These are phyloP conservation scores for Rhizoglyphus robini DNA, from an alignment of 1,140 invertebrate genomes.

Conservation along the genomic window DNA sequence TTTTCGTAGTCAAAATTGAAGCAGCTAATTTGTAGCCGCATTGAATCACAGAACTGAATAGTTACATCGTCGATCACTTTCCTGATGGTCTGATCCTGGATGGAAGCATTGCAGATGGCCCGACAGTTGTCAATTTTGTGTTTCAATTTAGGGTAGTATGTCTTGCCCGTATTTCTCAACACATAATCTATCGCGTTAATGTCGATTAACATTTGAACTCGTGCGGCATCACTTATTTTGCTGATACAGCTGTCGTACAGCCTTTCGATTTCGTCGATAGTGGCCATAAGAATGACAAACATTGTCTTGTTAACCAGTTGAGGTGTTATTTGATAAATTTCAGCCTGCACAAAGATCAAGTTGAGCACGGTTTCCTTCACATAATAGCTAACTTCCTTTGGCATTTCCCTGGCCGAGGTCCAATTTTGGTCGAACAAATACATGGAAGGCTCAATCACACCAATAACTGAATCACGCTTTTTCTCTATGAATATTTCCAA, in stretches of 20 bases:
- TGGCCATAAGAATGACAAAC: constrained; percentile 69
- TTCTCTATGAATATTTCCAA: constrained; percentile 63
- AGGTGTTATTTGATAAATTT: constrained; percentile 71
- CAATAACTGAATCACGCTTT: constrained; percentile 79
- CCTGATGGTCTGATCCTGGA: constrained; percentile 4
- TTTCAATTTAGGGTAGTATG: not conserved
- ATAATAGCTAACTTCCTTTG: constrained; percentile 61
- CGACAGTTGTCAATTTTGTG: constrained; percentile 6
- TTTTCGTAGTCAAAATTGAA: constrained; percentile 4
- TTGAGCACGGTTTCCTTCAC: constrained; percentile 83
- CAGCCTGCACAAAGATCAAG: constrained; percentile 77
- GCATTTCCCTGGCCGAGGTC: constrained; percentile 2
- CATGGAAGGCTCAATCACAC: constrained; percentile 88
- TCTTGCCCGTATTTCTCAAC: constrained; percentile 10
- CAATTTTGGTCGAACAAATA: constrained; percentile 39
- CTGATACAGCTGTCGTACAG: constrained; percentile 3
- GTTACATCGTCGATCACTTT: constrained; percentile 7
- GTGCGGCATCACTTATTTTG: constrained; percentile 17
- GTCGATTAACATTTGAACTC: constrained; percentile 24
- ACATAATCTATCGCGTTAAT: constrained; percentile 25
- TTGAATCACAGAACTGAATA: not conserved
- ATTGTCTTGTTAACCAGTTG: constrained; percentile 57
- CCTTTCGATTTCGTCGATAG: constrained; percentile 57
- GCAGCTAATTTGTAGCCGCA: constrained; percentile 12
- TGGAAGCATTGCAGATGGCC: not conserved